A percentile compares a stretch with the other conserved stretches of the same genome.
Evolutionary conservation across 2,797 vertebrate genomes (phyloP).

Genomic region (Rhincodon typus): DNA sequence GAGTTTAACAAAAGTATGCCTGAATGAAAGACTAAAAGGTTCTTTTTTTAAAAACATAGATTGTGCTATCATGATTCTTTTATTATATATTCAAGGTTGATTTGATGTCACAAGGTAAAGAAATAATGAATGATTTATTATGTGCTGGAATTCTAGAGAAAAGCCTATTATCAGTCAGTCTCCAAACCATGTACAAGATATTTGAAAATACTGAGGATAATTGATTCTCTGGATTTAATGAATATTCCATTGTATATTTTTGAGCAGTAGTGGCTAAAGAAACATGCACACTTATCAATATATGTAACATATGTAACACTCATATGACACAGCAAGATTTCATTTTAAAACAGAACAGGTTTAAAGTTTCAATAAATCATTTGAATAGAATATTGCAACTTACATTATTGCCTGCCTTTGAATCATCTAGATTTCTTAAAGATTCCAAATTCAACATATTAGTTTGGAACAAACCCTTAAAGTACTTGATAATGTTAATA

Average conservation of each 20-base stretch:
- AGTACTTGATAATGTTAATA: not conserved
- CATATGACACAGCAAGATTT: not conserved
- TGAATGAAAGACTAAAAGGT: slow-evolving; percentile 2
- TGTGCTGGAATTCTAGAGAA: not conserved
- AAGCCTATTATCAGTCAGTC: not conserved
- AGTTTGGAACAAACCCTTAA: not conserved
- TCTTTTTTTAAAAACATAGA: slow-evolving; percentile 4
- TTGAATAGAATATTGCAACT: not conserved
- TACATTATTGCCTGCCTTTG: too few relatives aligned
- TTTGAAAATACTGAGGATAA: slow-evolving; percentile 19
- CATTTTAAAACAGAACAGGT: not conserved
- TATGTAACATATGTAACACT: not conserved
- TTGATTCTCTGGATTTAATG: not conserved
- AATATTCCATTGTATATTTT: not conserved
- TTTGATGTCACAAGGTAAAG: too few relatives aligned
- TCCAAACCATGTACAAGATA: not conserved
- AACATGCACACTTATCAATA: too few relatives aligned
- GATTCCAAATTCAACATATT: not conserved
- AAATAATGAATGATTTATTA: slow-evolving; percentile 26
- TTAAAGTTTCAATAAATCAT: not conserved
- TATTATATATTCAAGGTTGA: too few relatives aligned
- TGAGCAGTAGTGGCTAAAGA: too few relatives aligned
- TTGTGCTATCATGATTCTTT: not conserved
- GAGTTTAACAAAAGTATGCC: not conserved
- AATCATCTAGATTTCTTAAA: not conserved